These are phyloP conservation scores for Leptodirus hochenwartii DNA, from an alignment of 2,888 invertebrate genomes.

Conservation along the genomic window DNA sequence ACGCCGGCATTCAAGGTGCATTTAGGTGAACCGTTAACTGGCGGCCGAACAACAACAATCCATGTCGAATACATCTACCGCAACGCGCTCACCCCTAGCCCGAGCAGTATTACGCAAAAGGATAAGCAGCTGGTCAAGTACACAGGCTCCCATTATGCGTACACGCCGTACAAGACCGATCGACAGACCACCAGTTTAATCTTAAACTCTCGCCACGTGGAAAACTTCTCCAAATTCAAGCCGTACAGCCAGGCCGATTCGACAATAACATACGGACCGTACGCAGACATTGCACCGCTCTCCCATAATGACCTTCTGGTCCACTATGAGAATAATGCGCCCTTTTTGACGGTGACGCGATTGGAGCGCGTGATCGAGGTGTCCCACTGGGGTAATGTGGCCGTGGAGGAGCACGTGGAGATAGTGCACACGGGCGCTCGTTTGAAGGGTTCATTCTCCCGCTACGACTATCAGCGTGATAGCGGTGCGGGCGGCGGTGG, in stretches of 20 bases:
- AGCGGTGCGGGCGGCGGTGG: slow-evolving; percentile 70
- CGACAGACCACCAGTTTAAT: slow-evolving; percentile 70
- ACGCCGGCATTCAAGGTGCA: slow-evolving; percentile 21
- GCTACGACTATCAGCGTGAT: slow-evolving; percentile 94
- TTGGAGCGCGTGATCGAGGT: slow-evolving; percentile 82
- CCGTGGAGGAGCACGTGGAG: slow-evolving; percentile 87
- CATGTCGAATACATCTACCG: slow-evolving; percentile 57
- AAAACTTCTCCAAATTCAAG: slow-evolving; percentile 65
- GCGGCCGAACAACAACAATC: slow-evolving; percentile 37
- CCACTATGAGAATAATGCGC: slow-evolving; percentile 92
- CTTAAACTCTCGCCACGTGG: slow-evolving; percentile 60
- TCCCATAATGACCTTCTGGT: slow-evolving; percentile 45
- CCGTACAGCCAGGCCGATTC: slow-evolving; percentile 64
- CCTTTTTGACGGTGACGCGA: slow-evolving; percentile 83
- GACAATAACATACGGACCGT: slow-evolving; percentile 79
- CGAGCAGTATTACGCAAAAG: slow-evolving; percentile 74
- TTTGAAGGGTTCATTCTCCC: slow-evolving; percentile 86
- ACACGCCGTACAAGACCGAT: slow-evolving; percentile 60
- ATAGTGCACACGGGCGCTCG: slow-evolving; percentile 83
- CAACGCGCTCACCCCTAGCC: slow-evolving; percentile 65
- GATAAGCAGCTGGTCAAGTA: slow-evolving; percentile 89
- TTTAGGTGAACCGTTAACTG: slow-evolving; percentile 38
- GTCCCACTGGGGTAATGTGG: slow-evolving; percentile 99
- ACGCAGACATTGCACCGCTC: slow-evolving; percentile 47
- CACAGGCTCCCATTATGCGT: slow-evolving; percentile 66